Base-by-base conservation (phyloP, 2,113 vertebrate genomes). In the Brienomyrus brachyistius region DNA sequence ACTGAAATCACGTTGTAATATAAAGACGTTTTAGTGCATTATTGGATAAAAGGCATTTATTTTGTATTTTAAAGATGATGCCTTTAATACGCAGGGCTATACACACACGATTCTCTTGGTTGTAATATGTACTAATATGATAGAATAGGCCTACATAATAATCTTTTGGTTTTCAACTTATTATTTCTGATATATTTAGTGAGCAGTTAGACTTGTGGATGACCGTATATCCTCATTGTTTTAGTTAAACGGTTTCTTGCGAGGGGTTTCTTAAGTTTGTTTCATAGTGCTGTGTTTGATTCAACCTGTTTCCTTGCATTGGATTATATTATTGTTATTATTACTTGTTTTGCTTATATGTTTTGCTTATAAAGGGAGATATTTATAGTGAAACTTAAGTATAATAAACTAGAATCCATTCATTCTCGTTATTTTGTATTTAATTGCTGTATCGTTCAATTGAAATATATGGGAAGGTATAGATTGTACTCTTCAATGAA, bases 381-480 rank as follows among this genome's bases (percentile, higher is more conserved):
- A 94, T 94, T 94, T 94, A 91, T 91, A 93, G 92, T 93, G 92
- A 94, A 94, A 92, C 91, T 91, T 92, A 92, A 48, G 91, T 95
- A 93, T 94, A 94, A 94, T 94, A 93, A 92, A 94, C 52, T 88
- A 90, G 93, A 91, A 92, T 90, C 91, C 91, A 93, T 93, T 94
- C 47, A 87, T 92, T 90, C 90, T 87, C 89, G 35, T 52, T 74
- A 91, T 90, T 92, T 92, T 59, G 90, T 45, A 92, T 92, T 90
- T 89, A 84, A 85, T 74, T 86, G 45, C 50, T 51, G 48, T 92
- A 48, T 83, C 89, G 89, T 89, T 92, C 89, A 91, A 90, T 84
- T 90, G 10, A 77, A 86, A 86, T 40, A 11, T 84, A 11, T 48
- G 82, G 82, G 7, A 48, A 84, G 45, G 40, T 40, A 21, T 84